Base-by-base conservation (phyloP, 2,888 invertebrate genomes). In the Hypsopygia costalis region DNA sequence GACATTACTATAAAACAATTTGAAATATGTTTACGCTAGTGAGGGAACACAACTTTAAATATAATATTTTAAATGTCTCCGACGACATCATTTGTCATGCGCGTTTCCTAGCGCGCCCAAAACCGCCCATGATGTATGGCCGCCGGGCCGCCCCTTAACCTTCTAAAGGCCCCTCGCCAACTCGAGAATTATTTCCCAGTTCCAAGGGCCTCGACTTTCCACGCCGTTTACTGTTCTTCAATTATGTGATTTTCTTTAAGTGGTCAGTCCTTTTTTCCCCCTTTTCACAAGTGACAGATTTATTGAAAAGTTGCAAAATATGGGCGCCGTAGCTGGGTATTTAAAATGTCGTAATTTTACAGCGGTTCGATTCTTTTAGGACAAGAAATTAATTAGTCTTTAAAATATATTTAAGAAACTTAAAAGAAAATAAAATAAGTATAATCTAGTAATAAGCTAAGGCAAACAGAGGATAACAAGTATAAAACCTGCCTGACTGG, bases 161-260 rank as follows among this genome's bases (percentile, higher is more conserved):
- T 77, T 73, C 58, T 51, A 56, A 58, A 69, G 71, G 72, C 74
- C 77, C 72, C 67, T 54, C 54, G 52, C 54, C 52, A 61, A 60
- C 68, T 68, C 62, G 61, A 59, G 63, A 71, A 73, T 75, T 69
- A 72, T 72, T 71, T 69, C 62, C 51, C 54, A 67, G 76, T 74
- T 25, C 72, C 55, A 55, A 62, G 62, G 61, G 58, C 58, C 63
- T 76, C 73, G 69, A 71, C 81, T 86, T 86, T 71, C 78, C 86
- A 81, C 82, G 65, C 74, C 85, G 85, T 83, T 87, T 81, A 78
- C 80, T 82, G 78, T 83, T 83, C 86, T 82, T 79, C 87, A 87
- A 87, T 86, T 86, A 85, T 81, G 81, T 82, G 81, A 87, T 85
- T 87, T 87, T 82, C 79, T 82, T 76, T 77, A 85, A 86, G 83